Base-by-base conservation (phyloP, 2,113 vertebrate species). In the Hippolais icterina region DNA sequence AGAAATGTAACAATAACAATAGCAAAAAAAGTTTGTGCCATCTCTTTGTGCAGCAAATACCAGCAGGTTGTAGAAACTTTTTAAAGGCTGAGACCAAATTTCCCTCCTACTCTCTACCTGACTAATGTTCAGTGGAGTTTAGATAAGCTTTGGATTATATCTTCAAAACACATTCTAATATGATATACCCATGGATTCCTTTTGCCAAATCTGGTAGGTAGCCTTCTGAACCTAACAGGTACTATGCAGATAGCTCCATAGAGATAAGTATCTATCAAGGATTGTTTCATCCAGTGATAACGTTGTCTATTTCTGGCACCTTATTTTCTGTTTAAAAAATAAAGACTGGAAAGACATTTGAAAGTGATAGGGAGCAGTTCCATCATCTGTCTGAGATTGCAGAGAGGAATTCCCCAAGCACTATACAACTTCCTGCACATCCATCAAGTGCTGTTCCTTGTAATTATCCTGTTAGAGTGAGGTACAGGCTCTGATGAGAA, bases 331-430 rank as follows among this genome's bases (percentile, higher is more conserved):
- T 76, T 72, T 69, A 70, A 57, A 89, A 94, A 94, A 84, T 68
- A 78, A 90, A 82, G 54, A 31, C 27, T 69, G 64, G 31, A 74
- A 83, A 95, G 63, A 39, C 35, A 8, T 82, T 91, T 91, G 56
- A 81, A 92, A 96, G 71, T 70, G 59, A 54, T 81, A 89, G 21
- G 41, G 16, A 87, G 44, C 35, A 47, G 37, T 94, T 94, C 53
- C 33, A 54, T 95, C 88, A 93, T 42, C 66, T 94, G 54, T 84
- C 83, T 91, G 80, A 87, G 47, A 74, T 10, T 91, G 90, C 61
- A 76, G 54, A 72, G 50, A 83, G 71, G 68, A 88, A 96, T 95
- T 96, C 81, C 80, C 85, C 60, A 82, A 91, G 68, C 60, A 21
- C 59, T 74, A 1, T 82, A 52, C 39, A n/a, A n/a, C 35, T 84